Percentiles rank a stretch among this genome's conserved stretches.
Evolutionary conservation across 2,113 vertebrate species (phyloP).

Genomic region (Cercopithecus mona): DNA sequence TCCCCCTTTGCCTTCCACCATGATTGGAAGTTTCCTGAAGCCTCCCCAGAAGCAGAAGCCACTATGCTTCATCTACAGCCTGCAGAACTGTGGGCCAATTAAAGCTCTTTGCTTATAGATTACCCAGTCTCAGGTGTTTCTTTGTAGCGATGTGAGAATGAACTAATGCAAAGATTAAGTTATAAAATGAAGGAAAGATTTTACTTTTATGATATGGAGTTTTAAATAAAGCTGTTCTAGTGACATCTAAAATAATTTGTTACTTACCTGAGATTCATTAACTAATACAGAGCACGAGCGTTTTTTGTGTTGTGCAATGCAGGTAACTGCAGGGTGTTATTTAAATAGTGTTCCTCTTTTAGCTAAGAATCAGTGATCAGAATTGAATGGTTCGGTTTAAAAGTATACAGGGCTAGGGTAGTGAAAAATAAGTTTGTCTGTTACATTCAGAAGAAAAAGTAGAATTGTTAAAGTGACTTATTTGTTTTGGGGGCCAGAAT

Average conservation of each 20-base stretch:
- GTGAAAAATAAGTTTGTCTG: background rate
- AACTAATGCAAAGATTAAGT: background rate
- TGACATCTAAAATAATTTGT: background rate
- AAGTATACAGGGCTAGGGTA: background rate
- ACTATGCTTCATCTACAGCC: no score
- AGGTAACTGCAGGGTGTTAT: background rate
- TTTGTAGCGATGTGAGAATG: no score
- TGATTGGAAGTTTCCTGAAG: no score
- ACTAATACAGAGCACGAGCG: background rate
- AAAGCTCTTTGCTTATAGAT: no score
- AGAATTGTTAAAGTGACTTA: background rate
- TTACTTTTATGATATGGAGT: background rate
- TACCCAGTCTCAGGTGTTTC: no score
- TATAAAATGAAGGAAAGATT: background rate
- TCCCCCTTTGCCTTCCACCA: no score
- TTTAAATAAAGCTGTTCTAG: background rate
- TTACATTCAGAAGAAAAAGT: background rate
- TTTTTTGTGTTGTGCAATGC: background rate
- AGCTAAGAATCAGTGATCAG: background rate
- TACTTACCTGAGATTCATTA: background rate
- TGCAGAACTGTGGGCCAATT: no score
- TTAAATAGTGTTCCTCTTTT: background rate
- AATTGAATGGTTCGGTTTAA: background rate
- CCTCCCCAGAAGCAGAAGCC: no score
- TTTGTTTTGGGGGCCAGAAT: background rate